Conservation (phyloP, 1,140 invertebrate species). For the Charaxes varanes region DNA sequence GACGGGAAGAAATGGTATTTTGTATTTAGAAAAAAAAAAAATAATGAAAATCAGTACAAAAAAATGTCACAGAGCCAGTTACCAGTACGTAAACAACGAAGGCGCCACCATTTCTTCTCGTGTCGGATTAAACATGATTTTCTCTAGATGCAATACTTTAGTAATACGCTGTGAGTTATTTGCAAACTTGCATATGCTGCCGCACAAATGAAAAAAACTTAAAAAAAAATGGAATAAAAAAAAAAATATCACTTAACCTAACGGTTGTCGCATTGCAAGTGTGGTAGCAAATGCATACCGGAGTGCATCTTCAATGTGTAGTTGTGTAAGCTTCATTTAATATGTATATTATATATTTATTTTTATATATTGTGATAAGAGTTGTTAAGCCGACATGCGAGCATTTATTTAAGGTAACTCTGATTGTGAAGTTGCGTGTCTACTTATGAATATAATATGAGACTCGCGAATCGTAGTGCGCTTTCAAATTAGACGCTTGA, state of each 20-base stretch:
- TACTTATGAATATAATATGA: too few relatives aligned
- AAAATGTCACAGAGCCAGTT: conserved; percentile 59
- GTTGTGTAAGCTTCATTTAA: conserved; percentile 70
- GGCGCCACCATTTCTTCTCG: conserved; percentile 42
- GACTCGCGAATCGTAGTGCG: too few relatives aligned
- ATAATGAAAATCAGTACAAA: conserved; percentile 65
- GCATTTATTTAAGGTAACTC: too few relatives aligned
- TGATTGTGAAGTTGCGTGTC: too few relatives aligned
- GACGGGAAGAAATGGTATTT: conserved; percentile 40
- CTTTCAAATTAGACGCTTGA: too few relatives aligned
- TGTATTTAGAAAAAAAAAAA: conserved; percentile 14
- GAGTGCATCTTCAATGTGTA: conserved; percentile 68
- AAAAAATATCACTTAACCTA: conserved; percentile 39
- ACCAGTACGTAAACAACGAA: conserved; percentile 35
- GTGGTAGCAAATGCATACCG: conserved; percentile 68
- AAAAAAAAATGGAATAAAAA: conserved; percentile 40
- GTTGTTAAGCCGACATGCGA: conserved; percentile 66
- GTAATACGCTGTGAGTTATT: conserved; percentile 58
- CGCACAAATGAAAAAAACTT: conserved; percentile 61
- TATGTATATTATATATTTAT: too few relatives aligned
- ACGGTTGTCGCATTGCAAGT: conserved; percentile 45
- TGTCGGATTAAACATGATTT: conserved; percentile 27
- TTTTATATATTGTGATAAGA: conserved; percentile 74
- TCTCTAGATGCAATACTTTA: conserved; percentile 53
- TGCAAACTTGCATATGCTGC: conserved; percentile 63